Evolutionary conservation across 2,113 vertebrate species (phyloP).

Genomic region (Notothenia rossii): DNA sequence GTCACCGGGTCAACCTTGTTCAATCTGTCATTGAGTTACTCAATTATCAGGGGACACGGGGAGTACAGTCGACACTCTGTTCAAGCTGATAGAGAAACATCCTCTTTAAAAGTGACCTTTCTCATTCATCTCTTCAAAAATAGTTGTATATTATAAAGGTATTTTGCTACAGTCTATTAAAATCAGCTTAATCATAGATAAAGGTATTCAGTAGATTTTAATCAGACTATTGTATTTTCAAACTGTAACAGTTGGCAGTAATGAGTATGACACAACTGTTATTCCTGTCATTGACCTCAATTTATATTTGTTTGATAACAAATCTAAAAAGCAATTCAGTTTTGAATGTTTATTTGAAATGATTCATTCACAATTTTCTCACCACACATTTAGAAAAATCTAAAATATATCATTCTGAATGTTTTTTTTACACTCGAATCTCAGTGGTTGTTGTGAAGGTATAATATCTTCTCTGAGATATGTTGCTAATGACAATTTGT

Average conservation of each 20-base stretch:
- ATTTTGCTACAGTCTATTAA: neutral
- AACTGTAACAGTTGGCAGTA: too few species aligned
- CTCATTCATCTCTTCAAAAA: neutral
- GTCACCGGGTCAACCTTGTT: conserved; percentile 70
- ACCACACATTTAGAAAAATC: neutral
- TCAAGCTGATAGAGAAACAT: neutral
- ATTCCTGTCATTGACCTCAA: too few species aligned
- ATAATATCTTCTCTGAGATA: neutral
- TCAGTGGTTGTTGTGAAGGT: neutral
- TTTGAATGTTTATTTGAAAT: too few species aligned
- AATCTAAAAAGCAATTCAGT: neutral
- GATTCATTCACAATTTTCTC: too few species aligned
- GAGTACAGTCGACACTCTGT: conserved; percentile 37
- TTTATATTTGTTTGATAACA: too few species aligned
- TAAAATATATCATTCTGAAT: conserved; percentile 6
- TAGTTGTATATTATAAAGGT: neutral
- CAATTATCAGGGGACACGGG: conserved; percentile 29
- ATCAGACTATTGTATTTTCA: too few species aligned
- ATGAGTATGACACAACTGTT: too few species aligned
- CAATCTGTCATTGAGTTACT: conserved; percentile 61
- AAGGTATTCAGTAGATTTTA: too few species aligned
- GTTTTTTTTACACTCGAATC: neutral
- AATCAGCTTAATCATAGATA: neutral
- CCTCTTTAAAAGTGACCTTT: neutral
- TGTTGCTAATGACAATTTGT: conserved; percentile 25